These are phyloP conservation scores for Circaetus gallicus DNA, from an alignment of 2,113 vertebrate genomes.

Conservation along the genomic window DNA sequence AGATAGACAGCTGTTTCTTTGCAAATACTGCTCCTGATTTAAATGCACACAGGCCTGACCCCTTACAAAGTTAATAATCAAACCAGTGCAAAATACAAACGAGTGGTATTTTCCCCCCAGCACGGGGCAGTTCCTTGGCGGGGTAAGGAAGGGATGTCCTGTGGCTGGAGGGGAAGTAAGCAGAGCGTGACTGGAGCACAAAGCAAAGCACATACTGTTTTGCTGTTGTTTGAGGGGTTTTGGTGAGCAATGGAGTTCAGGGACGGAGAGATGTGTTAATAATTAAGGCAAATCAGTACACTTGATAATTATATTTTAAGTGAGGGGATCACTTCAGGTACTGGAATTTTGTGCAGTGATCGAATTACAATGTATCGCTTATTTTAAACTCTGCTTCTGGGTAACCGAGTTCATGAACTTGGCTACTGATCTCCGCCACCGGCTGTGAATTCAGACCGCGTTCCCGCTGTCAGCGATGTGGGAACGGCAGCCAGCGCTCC, in stretches of 20 bases:
- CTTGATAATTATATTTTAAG: background rate
- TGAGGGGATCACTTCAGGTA: background rate
- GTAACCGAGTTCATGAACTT: background rate
- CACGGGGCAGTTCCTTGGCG: accelerated
- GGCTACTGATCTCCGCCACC: background rate
- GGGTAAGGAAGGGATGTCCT: background rate
- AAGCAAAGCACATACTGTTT: background rate
- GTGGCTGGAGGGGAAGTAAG: background rate
- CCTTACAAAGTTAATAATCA: background rate
- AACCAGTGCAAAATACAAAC: no score
- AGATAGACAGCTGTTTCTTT: background rate
- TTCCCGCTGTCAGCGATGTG: background rate
- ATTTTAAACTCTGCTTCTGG: background rate
- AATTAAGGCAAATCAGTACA: background rate
- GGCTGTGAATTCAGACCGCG: background rate
- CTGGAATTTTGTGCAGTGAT: background rate
- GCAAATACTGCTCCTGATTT: background rate
- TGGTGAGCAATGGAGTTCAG: background rate
- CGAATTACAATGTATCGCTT: accelerated
- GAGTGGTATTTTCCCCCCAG: background rate
- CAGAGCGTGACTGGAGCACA: accelerated
- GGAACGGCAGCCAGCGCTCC: background rate
- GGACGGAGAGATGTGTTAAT: background rate
- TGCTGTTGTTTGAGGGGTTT: accelerated
- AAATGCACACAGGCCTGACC: background rate